A percentile compares a stretch with the other conserved stretches of the same genome.
phyloP scores from a whole-genome alignment of 2,797 vertebrate species.

The Scleropages formosus region DNA sequence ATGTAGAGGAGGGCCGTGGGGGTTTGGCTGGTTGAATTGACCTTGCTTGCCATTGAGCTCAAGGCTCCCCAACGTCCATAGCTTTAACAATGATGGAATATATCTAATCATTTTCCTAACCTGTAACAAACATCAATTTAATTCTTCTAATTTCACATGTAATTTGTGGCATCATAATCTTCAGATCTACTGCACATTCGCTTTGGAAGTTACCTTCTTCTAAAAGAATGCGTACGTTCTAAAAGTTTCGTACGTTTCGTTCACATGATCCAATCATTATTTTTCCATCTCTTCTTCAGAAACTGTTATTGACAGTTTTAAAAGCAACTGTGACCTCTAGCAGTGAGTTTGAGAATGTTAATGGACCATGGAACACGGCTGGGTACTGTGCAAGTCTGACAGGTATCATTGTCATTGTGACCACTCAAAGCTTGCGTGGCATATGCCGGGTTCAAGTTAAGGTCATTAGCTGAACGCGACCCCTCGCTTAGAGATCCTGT shows the following conservation, averaged over 20 bases:
- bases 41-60: conserved; percentile 1
- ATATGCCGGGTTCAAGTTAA: not conserved
- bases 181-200: not conserved
- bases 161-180: not conserved
- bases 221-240: too few relatives aligned
- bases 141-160: not conserved
- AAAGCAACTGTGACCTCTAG: not conserved
- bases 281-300: not conserved
- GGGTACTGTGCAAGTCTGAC: not conserved
- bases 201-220: not conserved
- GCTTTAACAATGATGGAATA: not conserved
- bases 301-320: conserved; percentile 1
- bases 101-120: not conserved
- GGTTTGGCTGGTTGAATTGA: not conserved
- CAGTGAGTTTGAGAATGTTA: too few relatives aligned
- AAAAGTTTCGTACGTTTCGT: too few relatives aligned
- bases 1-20: not conserved
- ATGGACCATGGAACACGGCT: not conserved
- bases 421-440: conserved; percentile 10
- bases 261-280: not conserved
- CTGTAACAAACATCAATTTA: not conserved
- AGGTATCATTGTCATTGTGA: conserved; percentile 1
- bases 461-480: not conserved
- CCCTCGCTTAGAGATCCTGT: conserved; percentile 14
- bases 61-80: not conserved